These are phyloP conservation scores for Neotoma lepida DNA, from an alignment of 2,113 vertebrate genomes.

Conservation along the genomic window DNA sequence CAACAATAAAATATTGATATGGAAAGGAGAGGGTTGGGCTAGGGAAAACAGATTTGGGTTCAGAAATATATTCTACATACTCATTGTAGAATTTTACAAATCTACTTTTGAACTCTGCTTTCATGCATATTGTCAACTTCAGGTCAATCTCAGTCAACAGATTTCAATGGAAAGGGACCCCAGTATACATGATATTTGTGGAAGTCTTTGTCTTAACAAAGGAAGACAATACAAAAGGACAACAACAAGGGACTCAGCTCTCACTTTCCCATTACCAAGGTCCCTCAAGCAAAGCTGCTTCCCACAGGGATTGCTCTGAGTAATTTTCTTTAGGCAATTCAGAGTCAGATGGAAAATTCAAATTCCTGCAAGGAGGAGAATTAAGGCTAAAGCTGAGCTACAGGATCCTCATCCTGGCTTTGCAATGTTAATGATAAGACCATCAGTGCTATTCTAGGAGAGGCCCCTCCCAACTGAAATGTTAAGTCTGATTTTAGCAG, in stretches of 20 bases:
- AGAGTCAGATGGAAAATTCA: background rate
- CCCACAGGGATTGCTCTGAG: background rate
- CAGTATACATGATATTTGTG: background rate
- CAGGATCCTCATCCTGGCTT: background rate
- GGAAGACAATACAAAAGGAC: background rate
- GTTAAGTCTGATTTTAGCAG: background rate
- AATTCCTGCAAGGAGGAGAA: background rate
- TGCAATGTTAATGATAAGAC: background rate
- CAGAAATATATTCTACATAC: background rate
- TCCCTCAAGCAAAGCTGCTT: conserved; percentile 14
- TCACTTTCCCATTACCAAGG: background rate
- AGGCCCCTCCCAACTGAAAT: background rate
- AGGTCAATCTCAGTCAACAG: background rate
- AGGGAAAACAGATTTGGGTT: background rate
- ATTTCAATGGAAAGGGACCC: background rate
- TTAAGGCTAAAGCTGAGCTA: background rate
- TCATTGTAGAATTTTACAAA: background rate
- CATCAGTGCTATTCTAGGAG: background rate
- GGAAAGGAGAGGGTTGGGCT: background rate
- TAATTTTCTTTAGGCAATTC: background rate
- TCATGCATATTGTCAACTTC: background rate
- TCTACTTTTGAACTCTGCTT: background rate
- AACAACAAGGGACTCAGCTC: background rate
- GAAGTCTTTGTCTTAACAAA: background rate
- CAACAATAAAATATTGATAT: background rate